Percentiles rank a stretch among this genome's conserved stretches.
phyloP scores from a whole-genome alignment of 2,113 vertebrate species.

The Oophaga pumilio region DNA sequence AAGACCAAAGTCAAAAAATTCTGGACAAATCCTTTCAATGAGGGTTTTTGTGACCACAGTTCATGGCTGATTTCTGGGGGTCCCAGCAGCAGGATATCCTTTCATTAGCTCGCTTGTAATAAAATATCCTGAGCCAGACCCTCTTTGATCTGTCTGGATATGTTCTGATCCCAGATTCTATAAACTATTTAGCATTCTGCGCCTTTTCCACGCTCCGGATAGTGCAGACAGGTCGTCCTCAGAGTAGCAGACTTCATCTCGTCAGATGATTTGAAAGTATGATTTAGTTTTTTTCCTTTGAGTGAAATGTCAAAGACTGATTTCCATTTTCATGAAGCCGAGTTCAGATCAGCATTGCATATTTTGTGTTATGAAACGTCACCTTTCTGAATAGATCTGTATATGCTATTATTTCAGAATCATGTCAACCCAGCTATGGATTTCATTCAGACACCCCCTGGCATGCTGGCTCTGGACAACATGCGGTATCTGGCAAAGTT shows the following conservation, averaged over 20 bases:
- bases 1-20: too few relatives aligned
- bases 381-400: background rate
- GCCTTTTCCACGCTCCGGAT: background rate
- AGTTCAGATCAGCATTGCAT: background rate
- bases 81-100: too few relatives aligned
- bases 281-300: background rate
- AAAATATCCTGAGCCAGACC: too few relatives aligned
- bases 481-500: slow-evolving; percentile 96
- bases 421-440: slow-evolving; percentile 96
- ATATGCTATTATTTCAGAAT: slow-evolving; percentile 75
- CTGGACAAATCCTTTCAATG: too few relatives aligned
- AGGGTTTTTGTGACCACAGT: too few relatives aligned
- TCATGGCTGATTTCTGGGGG: too few relatives aligned
- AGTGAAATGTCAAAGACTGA: background rate
- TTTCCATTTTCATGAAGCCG: background rate
- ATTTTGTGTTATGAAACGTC: background rate
- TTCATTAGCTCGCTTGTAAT: too few relatives aligned
- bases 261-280: slow-evolving; percentile 13
- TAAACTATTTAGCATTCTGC: background rate
- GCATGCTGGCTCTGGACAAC: slow-evolving; percentile 96
- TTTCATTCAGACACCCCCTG: slow-evolving; percentile 95
- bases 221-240: too few relatives aligned
- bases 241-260: background rate
- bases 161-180: background rate
- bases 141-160: background rate